Evolutionary conservation across 2,888 invertebrate species (phyloP), one percentile per base, ranked within the genome.

Genomic region (Venustoraphidia nigricollis): DNA sequence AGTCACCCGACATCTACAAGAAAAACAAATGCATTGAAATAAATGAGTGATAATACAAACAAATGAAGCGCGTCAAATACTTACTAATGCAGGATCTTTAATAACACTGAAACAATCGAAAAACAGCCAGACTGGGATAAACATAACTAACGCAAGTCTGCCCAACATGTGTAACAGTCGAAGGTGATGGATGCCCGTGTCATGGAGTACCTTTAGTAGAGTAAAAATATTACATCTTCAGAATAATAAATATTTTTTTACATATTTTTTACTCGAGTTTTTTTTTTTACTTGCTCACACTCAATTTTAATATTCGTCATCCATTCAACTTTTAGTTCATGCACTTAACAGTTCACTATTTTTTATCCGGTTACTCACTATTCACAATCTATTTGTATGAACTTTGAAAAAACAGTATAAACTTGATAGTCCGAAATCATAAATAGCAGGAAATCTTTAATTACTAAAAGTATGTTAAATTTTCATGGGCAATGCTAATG

Each of bases 171-270:
- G 78, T 39, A 96, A 71, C 56, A 96, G 73, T 41, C 91, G 75
- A 59, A 96, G 72, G 65, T 92, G 95, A 69, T 95, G 95, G 58
- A 91, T 79, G 48, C 85, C 83, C 1, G 91, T 89, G 57, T 92
- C 93, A 60, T 82, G 80, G 55, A 91, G 69, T 48, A 87, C 80
- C 84, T 84, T 11, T 34, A 49, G 17, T 17, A 14, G 11, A 40
- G 10, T 39, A 44, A 37, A 42, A 41, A 51, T 8, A 45, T 47
- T 35, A 37, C 9, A 50, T 4, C 10, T 34, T n/a, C n/a, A 34
- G 36, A 41, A 10, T 4, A 27, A 27, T 27, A 27, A 27, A 27
- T 27, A 27, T 27, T 27, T 27, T 27, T 27, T 27, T 27, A 27
- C 3, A 27, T 27, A 27, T 27, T 27, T 5, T 27, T 27, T 27